phyloP scores from a whole-genome alignment of 2,888 invertebrate genomes.

The Matsumyia berberina region DNA sequence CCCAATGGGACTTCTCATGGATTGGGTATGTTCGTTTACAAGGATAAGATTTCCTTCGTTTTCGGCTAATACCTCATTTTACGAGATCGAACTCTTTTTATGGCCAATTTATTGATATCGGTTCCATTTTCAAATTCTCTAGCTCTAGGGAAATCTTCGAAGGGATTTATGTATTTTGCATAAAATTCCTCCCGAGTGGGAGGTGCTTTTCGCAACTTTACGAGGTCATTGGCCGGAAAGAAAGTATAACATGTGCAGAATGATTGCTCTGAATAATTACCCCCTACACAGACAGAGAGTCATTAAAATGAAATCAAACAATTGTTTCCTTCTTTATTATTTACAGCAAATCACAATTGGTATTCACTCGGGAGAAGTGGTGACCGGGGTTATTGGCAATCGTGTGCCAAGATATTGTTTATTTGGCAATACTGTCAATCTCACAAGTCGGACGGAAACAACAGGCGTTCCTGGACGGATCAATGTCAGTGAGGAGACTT shows the following conservation, averaged over 20 bases:
- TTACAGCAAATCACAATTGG: slow-evolving; percentile 95
- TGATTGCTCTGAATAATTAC: slow-evolving; percentile 34
- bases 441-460: slow-evolving; percentile 96
- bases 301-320: slow-evolving; percentile 2
- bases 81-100: slow-evolving; percentile 38
- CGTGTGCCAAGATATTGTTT: slow-evolving; percentile 97
- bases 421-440: slow-evolving; percentile 97
- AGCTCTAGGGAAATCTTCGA: slow-evolving; percentile 38
- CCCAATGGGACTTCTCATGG: not conserved
- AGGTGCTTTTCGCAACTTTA: slow-evolving; percentile 40
- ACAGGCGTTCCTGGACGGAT: slow-evolving; percentile 95
- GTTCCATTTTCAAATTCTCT: slow-evolving; percentile 31
- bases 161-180: slow-evolving; percentile 16
- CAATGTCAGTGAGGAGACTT: slow-evolving; percentile 96
- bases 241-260: slow-evolving; percentile 18
- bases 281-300: not conserved
- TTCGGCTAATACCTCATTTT: slow-evolving; percentile 41
- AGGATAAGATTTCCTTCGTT: not conserved
- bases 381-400: slow-evolving; percentile 97
- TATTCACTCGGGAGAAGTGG: slow-evolving; percentile 96
- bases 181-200: slow-evolving; percentile 21
- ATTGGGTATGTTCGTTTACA: not conserved
- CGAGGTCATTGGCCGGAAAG: not conserved
- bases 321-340: slow-evolving; percentile 55
- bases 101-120: slow-evolving; percentile 55